phyloP scores from a whole-genome alignment of 2,113 vertebrate species.

The Merops nubicus region DNA sequence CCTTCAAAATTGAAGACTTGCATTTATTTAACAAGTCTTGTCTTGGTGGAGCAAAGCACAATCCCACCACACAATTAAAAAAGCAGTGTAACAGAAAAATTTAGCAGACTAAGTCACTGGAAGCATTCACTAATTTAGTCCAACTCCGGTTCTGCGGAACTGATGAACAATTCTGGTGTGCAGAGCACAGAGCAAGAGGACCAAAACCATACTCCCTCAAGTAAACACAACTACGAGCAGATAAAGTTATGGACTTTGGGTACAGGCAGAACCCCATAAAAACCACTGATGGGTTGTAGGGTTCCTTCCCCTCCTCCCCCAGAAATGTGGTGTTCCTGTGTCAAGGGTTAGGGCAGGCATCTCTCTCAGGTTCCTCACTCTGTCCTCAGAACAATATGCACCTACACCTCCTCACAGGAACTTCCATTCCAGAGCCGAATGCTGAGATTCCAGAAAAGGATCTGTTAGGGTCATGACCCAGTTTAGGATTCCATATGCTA shows the following conservation, averaged over 20 bases:
- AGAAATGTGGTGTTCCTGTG: rapidly evolving
- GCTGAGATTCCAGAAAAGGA: background rate
- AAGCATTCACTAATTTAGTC: background rate
- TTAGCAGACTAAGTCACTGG: background rate
- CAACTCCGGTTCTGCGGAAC: background rate
- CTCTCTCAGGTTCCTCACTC: background rate
- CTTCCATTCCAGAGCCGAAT: background rate
- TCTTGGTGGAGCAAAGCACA: background rate
- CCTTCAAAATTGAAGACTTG: background rate
- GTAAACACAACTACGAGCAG: background rate
- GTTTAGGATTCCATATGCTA: background rate
- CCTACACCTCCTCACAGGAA: background rate
- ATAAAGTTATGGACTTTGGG: background rate
- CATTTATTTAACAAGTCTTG: background rate
- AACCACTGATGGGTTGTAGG: background rate
- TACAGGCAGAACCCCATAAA: background rate
- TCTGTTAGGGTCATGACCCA: background rate
- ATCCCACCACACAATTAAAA: background rate
- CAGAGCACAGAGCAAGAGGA: background rate
- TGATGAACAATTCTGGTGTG: background rate
- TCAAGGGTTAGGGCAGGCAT: background rate
- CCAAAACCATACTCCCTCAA: background rate
- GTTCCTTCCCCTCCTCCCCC: background rate
- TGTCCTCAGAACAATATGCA: background rate
- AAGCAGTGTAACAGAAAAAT: background rate